Percentiles rank a stretch among this genome's conserved stretches.
These are phyloP conservation scores for Choristoneura rosaceana DNA, from an alignment of 2,888 invertebrate species.

Conservation along the genomic window DNA sequence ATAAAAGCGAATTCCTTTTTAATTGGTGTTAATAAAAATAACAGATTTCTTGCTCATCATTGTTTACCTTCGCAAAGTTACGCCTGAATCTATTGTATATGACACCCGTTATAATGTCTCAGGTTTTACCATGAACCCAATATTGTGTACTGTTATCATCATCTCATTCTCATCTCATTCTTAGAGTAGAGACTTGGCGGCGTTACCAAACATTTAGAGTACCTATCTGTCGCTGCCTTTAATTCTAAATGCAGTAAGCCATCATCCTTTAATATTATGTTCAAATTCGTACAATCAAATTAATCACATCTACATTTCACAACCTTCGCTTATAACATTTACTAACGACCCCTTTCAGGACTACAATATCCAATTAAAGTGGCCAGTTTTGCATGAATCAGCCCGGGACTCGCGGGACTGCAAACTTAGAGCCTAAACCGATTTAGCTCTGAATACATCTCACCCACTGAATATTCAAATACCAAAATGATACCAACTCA, in stretches of 20 bases:
- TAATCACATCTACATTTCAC: too few species aligned
- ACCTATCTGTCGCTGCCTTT: too few species aligned
- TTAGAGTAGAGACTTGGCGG: background rate
- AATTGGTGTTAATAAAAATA: too few species aligned
- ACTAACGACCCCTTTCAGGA: background rate
- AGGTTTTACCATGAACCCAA: background rate
- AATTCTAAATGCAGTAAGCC: too few species aligned
- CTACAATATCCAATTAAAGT: conserved; percentile 11
- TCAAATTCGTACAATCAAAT: too few species aligned
- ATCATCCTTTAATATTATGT: too few species aligned
- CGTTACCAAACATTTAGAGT: too few species aligned
- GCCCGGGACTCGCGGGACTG: background rate
- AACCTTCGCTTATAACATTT: background rate
- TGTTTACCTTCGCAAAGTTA: too few species aligned
- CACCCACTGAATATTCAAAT: conserved; percentile 18
- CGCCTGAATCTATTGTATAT: background rate
- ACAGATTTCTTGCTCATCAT: too few species aligned
- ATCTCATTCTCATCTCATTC: background rate
- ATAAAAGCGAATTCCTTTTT: too few species aligned
- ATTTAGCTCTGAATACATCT: conserved; percentile 10
- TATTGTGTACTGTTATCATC: background rate
- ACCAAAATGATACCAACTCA: background rate
- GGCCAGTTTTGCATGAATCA: conserved; percentile 6
- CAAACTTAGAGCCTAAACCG: background rate
- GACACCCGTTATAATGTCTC: too few species aligned